Conservation (phyloP, 1,140 invertebrate genomes). For the Mylabris phalerata region DNA sequence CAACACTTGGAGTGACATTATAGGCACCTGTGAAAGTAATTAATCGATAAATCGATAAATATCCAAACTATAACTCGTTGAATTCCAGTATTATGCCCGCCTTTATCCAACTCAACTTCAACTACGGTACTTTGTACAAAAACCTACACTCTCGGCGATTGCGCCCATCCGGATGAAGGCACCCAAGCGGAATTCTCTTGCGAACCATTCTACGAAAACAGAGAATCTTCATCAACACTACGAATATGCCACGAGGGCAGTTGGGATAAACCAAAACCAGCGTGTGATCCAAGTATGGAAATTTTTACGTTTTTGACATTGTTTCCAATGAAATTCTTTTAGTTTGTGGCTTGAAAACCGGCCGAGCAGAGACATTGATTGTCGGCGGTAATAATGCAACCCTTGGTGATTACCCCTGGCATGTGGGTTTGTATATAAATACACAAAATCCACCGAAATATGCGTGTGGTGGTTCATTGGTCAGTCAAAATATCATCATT, state of each 20-base stretch:
- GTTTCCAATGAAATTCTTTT: background rate
- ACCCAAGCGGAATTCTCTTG: constrained; percentile 3
- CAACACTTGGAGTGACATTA: background rate
- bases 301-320: constrained; percentile 1
- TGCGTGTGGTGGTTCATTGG: background rate
- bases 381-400: background rate
- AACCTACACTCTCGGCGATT: background rate
- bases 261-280: background rate
- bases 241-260: constrained; percentile 1
- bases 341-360: constrained; percentile 3
- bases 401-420: constrained; percentile 2
- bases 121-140: background rate
- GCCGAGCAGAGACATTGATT: background rate
- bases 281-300: background rate
- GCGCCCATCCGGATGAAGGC: background rate
- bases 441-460: background rate
- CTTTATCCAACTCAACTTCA: too few species aligned
- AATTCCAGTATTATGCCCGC: too few species aligned
- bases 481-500: constrained; percentile 10
- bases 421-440: background rate
- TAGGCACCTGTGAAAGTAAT: background rate
- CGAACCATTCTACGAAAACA: constrained; percentile 6
- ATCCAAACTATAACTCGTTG: too few species aligned
- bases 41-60: background rate
- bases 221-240: background rate